Base-by-base conservation (phyloP, 2,888 invertebrate genomes). In the Drosophila neutralis region DNA sequence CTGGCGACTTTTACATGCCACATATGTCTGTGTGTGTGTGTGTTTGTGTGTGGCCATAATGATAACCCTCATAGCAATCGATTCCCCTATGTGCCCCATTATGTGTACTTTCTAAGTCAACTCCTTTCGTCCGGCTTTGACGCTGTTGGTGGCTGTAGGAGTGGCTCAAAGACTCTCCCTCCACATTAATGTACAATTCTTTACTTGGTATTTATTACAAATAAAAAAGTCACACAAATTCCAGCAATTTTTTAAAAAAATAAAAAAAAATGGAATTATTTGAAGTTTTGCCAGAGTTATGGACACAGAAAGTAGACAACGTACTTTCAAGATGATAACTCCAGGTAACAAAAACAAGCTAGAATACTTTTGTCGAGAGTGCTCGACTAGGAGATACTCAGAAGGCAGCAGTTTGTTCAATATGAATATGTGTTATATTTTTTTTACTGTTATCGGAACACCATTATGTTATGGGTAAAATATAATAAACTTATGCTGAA, bases 101-200 rank as follows among this genome's bases (percentile, higher is more conserved):
- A 69, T 51, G 53, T 31, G 56, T 67, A 85, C 85, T 85, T 85
- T 85, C 89, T 76, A 82, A 49, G n/a, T 24, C 45, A 51, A 58
- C 69, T 63, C 42, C 73, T 71, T 15, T 31, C 15, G 24, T 8
- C 15, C 8, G 33, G 29, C 52, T 69, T 18, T 27, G 27, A 4
- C 15, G 24, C 35, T 38, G 31, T 35, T 52, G 31, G 42, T 15
- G 61, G 21, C 40, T 38, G 53, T 35, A 38, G 51, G 60, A 57
- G 56, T 59, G 71, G 35, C 40, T 15, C 38, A 52, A 24, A 48
- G 67, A 66, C 59, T 57, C 38, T 38, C 38, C 8, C n/a, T 38
- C n/a, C 56, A 29, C n/a, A 38, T 56, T 56, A n/a, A n/a, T 38
- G 13, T 27, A 38, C n/a, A 7, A n/a, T n/a, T 49, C 6, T 18